phyloP scores from a whole-genome alignment of 2,113 vertebrate genomes.

The Anarhynchus alexandrinus region DNA sequence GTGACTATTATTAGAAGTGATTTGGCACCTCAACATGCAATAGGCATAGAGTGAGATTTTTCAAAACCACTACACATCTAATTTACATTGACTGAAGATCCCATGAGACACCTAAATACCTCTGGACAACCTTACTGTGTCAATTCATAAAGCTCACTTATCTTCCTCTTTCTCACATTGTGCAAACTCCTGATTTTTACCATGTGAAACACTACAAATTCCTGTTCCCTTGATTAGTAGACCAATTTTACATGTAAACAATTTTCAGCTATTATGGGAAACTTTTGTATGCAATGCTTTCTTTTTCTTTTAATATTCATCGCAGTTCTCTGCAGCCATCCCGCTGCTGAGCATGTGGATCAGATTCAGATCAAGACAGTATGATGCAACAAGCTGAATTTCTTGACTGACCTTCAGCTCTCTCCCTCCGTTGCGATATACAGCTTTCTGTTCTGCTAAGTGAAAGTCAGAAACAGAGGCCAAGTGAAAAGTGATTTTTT shows the following conservation, averaged over 20 bases:
- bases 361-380: neutral
- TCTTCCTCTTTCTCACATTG: neutral
- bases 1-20: neutral
- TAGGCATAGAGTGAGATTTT: slow-evolving; percentile 6
- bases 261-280: neutral
- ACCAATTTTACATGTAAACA: neutral
- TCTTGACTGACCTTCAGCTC: slow-evolving; percentile 30
- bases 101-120: slow-evolving; percentile 13
- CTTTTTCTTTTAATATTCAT: neutral
- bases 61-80: slow-evolving; percentile 23
- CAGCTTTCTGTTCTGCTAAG: slow-evolving; percentile 13
- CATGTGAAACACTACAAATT: neutral
- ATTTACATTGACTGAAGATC: slow-evolving; percentile 41
- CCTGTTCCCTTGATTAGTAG: neutral
- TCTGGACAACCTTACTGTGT: neutral
- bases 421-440: neutral
- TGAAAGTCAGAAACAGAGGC: neutral
- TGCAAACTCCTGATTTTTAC: neutral
- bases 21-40: neutral
- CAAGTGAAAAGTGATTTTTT: neutral
- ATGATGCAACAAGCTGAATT: slow-evolving; percentile 26
- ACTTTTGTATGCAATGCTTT: neutral
- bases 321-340: neutral
- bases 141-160: slow-evolving; percentile 1
- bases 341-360: neutral